Evolutionary conservation across 2,888 invertebrate genomes (phyloP).

Genomic region (Myopa tessellatipennis): DNA sequence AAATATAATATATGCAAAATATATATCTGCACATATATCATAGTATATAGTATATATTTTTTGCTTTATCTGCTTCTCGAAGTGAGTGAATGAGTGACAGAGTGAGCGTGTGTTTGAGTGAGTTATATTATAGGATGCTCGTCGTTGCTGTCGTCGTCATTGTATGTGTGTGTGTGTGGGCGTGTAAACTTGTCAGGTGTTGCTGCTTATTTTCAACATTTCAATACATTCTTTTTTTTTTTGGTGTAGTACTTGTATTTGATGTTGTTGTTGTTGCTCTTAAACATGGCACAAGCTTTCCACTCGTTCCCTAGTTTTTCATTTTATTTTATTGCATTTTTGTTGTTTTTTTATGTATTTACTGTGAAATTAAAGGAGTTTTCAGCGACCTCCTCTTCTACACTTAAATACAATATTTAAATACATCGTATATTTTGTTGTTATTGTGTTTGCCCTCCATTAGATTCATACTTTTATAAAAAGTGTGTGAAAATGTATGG

Average conservation of each 20-base stretch:
- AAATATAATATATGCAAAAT: too few species aligned
- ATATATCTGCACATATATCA: too few species aligned
- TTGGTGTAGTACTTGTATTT: background rate
- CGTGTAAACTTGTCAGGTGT: constrained; percentile 34
- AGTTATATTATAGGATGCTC: background rate
- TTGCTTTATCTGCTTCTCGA: too few species aligned
- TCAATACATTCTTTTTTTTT: constrained; percentile 18
- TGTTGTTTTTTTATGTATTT: constrained; percentile 6
- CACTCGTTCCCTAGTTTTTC: background rate
- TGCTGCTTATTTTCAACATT: constrained; percentile 18
- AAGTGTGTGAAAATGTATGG: background rate
- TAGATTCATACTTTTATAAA: constrained; percentile 4
- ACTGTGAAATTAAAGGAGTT: constrained; percentile 27
- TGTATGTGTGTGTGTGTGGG: background rate
- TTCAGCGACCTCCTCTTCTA: constrained; percentile 3
- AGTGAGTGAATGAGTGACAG: too few species aligned
- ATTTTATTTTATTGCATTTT: background rate
- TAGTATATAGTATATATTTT: too few species aligned
- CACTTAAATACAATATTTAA: background rate
- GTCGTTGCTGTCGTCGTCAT: background rate
- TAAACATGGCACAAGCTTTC: constrained; percentile 16
- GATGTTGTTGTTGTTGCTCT: background rate
- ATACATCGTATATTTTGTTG: background rate
- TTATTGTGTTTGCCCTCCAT: background rate
- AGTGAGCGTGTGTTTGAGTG: too few species aligned